Percentiles rank a stretch among this genome's conserved stretches.
Conservation (phyloP, 2,113 vertebrate genomes). For the Entelurus aequoreus region DNA sequence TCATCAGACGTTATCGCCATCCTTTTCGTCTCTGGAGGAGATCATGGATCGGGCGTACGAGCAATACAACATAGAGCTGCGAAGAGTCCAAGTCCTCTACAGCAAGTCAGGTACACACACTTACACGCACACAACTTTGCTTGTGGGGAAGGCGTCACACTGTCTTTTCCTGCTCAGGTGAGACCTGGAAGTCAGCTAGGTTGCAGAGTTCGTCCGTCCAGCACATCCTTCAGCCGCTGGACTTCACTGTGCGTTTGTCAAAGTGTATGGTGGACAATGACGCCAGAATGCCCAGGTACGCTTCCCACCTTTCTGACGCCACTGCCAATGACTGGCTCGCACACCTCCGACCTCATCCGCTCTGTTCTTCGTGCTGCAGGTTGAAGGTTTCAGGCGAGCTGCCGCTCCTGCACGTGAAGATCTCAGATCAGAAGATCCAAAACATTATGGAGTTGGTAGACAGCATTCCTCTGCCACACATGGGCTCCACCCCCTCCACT, state of each 20-base stretch:
- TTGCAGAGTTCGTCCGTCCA: conserved; percentile 78
- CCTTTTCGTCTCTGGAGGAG: conserved; percentile 86
- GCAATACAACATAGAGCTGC: conserved; percentile 84
- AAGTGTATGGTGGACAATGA: conserved; percentile 96
- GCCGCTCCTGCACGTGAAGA: conserved; percentile 83
- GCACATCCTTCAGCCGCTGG: conserved; percentile 89
- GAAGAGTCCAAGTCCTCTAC: conserved; percentile 88
- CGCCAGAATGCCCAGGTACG: conserved; percentile 84
- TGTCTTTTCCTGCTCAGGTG: conserved; percentile 63
- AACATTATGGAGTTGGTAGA: conserved; percentile 76
- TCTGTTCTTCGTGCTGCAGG: conserved; percentile 55
- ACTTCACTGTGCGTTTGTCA: conserved; percentile 83
- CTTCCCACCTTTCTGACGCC: too few species aligned
- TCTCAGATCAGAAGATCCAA: conserved; percentile 90
- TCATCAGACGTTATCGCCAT: conserved; percentile 52
- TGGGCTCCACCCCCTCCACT: conserved; percentile 54
- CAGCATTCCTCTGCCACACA: conserved; percentile 82
- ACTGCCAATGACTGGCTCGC: neutral
- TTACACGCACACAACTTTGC: neutral
- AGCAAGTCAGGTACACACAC: conserved; percentile 79
- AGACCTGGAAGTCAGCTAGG: conserved; percentile 83
- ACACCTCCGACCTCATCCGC: neutral
- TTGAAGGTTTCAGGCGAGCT: conserved; percentile 92
- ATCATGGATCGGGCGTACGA: conserved; percentile 97
- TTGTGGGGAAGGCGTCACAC: neutral